Evolutionary conservation across 2,888 invertebrate genomes (phyloP).

Genomic region (Psylliodes chrysocephalus): DNA sequence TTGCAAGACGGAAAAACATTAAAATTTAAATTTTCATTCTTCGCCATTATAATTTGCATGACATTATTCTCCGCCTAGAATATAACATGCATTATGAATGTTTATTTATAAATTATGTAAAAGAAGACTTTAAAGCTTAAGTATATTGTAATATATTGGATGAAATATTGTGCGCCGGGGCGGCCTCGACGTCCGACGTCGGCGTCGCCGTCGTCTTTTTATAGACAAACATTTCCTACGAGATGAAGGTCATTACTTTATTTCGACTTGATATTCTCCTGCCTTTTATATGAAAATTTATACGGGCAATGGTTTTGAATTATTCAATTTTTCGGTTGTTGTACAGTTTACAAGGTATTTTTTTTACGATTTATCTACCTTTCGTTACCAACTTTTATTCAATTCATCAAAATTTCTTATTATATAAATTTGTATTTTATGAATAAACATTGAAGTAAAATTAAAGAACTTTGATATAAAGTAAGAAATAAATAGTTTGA

Average conservation of each 20-base stretch:
- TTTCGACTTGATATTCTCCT: slow-evolving; percentile 50
- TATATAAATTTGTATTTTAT: too few relatives aligned
- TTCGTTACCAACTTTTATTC: slow-evolving; percentile 19
- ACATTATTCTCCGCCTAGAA: slow-evolving; percentile 59
- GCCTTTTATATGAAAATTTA: slow-evolving; percentile 37
- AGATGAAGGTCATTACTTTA: slow-evolving; percentile 52
- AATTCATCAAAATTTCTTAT: too few relatives aligned
- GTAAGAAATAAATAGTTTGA: too few relatives aligned
- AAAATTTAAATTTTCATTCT: slow-evolving; percentile 61
- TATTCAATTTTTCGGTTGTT: slow-evolving; percentile 24
- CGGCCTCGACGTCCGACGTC: slow-evolving; percentile 49
- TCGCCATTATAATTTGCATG: slow-evolving; percentile 61
- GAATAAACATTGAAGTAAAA: too few relatives aligned
- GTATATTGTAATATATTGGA: slow-evolving; percentile 61
- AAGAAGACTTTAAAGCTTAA: slow-evolving; percentile 61
- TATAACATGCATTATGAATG: slow-evolving; percentile 65
- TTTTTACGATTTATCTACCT: slow-evolving; percentile 17
- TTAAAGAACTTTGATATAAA: too few relatives aligned
- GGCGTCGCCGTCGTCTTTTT: slow-evolving; percentile 45
- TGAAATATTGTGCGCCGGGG: slow-evolving; percentile 53
- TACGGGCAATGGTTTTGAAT: slow-evolving; percentile 27
- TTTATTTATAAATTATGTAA: slow-evolving; percentile 66
- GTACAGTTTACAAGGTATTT: slow-evolving; percentile 20
- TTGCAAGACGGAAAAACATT: slow-evolving; percentile 57
- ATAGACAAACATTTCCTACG: slow-evolving; percentile 51